Evolutionary conservation across 2,797 vertebrate genomes (phyloP).

Genomic region (Takifugu rubripes): DNA sequence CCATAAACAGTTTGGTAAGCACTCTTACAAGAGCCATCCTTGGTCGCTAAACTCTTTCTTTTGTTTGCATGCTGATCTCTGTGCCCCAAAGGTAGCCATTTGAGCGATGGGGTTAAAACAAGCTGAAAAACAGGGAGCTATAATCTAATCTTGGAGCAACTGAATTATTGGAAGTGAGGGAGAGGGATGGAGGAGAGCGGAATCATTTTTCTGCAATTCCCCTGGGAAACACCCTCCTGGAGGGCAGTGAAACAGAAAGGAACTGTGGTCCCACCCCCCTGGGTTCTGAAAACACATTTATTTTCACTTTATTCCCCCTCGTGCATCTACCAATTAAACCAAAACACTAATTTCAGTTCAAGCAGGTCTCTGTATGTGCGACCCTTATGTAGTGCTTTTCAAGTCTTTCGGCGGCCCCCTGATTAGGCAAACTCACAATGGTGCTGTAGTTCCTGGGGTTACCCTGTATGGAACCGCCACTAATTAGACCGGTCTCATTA

Average conservation of each 20-base stretch:
- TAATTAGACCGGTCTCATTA: slow-evolving; percentile 72
- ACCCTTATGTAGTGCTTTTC: slow-evolving; percentile 47
- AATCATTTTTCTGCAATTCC: slow-evolving; percentile 55
- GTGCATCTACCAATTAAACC: slow-evolving; percentile 31
- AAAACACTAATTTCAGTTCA: slow-evolving; percentile 39
- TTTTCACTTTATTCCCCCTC: slow-evolving; percentile 12
- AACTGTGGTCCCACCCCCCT: slow-evolving; percentile 28
- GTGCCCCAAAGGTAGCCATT: slow-evolving; percentile 60
- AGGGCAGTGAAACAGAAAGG: slow-evolving; percentile 31
- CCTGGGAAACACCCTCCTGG: slow-evolving; percentile 23
- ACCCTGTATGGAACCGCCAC: slow-evolving; percentile 47
- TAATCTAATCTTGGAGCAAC: slow-evolving; percentile 76
- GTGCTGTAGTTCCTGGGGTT: slow-evolving; percentile 40
- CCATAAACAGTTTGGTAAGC: slow-evolving; percentile 57
- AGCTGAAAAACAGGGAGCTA: slow-evolving; percentile 60
- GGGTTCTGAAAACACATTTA: slow-evolving; percentile 33
- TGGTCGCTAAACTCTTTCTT: slow-evolving; percentile 21
- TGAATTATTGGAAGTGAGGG: slow-evolving; percentile 66
- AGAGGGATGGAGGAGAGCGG: slow-evolving; percentile 51
- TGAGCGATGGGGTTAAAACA: slow-evolving; percentile 71
- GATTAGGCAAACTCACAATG: slow-evolving; percentile 57
- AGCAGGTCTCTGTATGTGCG: slow-evolving; percentile 41
- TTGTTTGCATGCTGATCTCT: slow-evolving; percentile 49
- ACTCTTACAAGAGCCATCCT: slow-evolving; percentile 53
- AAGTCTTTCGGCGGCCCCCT: slow-evolving; percentile 43